Conservation (phyloP, 2,888 invertebrate species). For the Seira musarum region DNA sequence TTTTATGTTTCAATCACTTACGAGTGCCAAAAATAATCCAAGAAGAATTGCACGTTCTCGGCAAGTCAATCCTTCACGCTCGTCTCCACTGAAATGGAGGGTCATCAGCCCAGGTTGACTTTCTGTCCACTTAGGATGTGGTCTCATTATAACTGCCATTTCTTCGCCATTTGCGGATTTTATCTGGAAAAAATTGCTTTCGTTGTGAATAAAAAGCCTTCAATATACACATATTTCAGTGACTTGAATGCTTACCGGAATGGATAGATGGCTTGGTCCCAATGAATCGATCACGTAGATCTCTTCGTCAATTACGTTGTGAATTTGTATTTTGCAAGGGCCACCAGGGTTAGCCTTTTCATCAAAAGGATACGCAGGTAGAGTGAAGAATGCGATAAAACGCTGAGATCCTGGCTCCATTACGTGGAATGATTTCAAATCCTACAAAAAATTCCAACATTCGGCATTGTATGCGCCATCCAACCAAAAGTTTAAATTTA, state of each 20-base stretch:
- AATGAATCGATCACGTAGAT: constrained; percentile 47
- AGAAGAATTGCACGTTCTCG: constrained; percentile 52
- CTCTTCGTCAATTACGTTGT: constrained; percentile 56
- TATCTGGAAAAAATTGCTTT: no score
- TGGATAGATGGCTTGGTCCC: constrained; percentile 27
- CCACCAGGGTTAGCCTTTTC: background rate
- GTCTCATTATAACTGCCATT: constrained; percentile 46
- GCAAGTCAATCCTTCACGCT: constrained; percentile 53
- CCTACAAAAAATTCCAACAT: constrained; percentile 18
- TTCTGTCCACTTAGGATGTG: constrained; percentile 55
- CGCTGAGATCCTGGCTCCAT: constrained; percentile 54
- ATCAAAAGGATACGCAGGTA: constrained; percentile 35
- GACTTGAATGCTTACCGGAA: constrained; percentile 50
- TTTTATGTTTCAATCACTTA: constrained; percentile 8
- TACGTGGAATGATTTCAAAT: constrained; percentile 55
- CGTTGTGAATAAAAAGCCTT: no score
- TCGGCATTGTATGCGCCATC: background rate
- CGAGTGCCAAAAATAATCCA: constrained; percentile 47
- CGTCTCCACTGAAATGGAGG: constrained; percentile 51
- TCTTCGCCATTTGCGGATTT: constrained; percentile 51
- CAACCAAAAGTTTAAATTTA: background rate
- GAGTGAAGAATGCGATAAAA: constrained; percentile 54
- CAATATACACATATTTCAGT: no score
- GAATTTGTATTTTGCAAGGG: constrained; percentile 36
- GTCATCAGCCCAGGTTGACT: constrained; percentile 53